Evolutionary conservation across 2,888 invertebrate species (phyloP), one percentile per base, ranked within the genome.

Genomic region (Ectemnius lituratus): DNA sequence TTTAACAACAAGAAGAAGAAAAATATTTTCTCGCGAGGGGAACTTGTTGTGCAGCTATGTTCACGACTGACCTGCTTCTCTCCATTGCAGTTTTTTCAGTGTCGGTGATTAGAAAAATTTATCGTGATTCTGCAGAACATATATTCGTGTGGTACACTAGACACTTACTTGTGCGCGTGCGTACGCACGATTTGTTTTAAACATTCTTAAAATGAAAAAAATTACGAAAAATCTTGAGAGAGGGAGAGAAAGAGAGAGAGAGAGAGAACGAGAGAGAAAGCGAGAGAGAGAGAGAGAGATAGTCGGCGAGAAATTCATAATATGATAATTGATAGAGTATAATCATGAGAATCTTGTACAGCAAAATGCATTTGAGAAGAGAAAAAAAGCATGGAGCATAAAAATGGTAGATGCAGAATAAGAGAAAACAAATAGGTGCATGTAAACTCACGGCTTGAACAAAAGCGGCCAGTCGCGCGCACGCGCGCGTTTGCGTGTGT

Each of bases 91-190:
- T 81, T 81, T 81, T 83, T 83, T 80, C 83, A 83, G 80, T 75
- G 52, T 14, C 52, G 52, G 16, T 37, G 37, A 11, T 76, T 78
- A 79, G 37, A 76, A 79, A 23, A 83, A 82, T 80, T 80, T 78
- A 75, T 78, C 13, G 49, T 85, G 79, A 81, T 79, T 84, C 81
- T 84, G 79, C 81, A 84, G 82, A 81, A 83, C 83, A 86, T 84
- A 37, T 37, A 84, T 84, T 81, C 84, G 87, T 87, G 86, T 86
- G 86, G 84, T 86, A 83, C 84, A 85, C 85, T 85, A 84, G 82
- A 84, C 84, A 86, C 86, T 84, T 88, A 85, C 84, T 87, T 81
- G 82, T 80, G 84, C 85, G 16, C 16, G 8, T 8, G 4, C 37
- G 37, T 8, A 37, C 37, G 37, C 37, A 37, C 37, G 37, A 37